These are phyloP conservation scores for Plutomurus gul DNA, from an alignment of 1,140 invertebrate genomes.

Conservation along the genomic window DNA sequence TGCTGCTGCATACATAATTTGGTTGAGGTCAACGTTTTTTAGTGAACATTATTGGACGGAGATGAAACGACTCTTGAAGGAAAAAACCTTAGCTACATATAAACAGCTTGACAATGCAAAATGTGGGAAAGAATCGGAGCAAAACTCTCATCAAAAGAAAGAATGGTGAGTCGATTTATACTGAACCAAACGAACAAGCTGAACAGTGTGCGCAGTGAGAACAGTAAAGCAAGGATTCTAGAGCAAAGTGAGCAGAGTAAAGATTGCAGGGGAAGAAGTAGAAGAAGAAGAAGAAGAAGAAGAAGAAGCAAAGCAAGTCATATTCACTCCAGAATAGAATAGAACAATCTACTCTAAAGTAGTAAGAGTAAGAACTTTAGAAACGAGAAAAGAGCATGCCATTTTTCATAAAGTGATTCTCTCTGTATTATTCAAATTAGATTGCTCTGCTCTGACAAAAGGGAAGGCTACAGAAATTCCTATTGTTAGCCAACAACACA, in stretches of 20 bases:
- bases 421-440: constrained; percentile 20
- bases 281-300: too few relatives aligned
- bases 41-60: constrained; percentile 14
- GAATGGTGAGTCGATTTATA: constrained; percentile 19
- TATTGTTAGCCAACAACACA: constrained; percentile 29
- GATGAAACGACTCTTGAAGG: background rate
- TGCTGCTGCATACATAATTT: background rate
- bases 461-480: constrained; percentile 13
- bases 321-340: background rate
- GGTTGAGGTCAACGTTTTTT: constrained; percentile 33
- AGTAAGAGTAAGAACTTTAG: constrained; percentile 8
- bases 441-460: constrained; percentile 22
- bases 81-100: background rate
- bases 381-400: constrained; percentile 21
- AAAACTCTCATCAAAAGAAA: constrained; percentile 37
- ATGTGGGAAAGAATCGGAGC: constrained; percentile 41
- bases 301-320: background rate
- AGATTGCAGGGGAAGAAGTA: too few relatives aligned
- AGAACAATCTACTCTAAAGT: background rate
- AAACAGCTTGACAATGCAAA: constrained; percentile 30
- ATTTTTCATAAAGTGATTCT: constrained; percentile 35
- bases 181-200: too few relatives aligned
- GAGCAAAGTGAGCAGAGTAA: too few relatives aligned
- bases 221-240: too few relatives aligned
- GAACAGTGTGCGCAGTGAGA: too few relatives aligned